phyloP scores from a whole-genome alignment of 2,113 vertebrate genomes.

The Nibea coibor region DNA sequence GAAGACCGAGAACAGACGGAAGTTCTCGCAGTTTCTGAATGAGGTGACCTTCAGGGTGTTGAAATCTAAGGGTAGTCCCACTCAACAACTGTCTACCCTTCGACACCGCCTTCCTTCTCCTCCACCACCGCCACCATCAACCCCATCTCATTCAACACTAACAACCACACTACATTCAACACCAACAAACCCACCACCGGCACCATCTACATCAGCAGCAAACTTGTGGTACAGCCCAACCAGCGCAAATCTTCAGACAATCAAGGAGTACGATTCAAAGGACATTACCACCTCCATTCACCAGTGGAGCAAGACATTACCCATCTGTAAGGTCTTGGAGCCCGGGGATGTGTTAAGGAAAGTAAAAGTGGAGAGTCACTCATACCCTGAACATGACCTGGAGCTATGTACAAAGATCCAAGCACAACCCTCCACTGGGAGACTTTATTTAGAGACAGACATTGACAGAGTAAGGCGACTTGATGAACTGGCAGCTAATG shows the following conservation, averaged over 20 bases:
- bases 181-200: constrained; percentile 19
- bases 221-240: constrained; percentile 62
- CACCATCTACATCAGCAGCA: constrained; percentile 6
- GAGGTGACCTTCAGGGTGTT: constrained; percentile 90
- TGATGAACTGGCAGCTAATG: constrained; percentile 71
- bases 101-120: constrained; percentile 35
- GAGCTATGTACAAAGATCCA: constrained; percentile 70
- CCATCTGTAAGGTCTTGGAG: constrained; percentile 77
- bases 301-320: constrained; percentile 70
- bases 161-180: constrained; percentile 26
- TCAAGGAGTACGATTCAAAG: constrained; percentile 62
- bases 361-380: constrained; percentile 46
- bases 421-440: constrained; percentile 73
- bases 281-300: constrained; percentile 64
- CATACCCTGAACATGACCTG: constrained; percentile 53
- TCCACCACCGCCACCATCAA: constrained; percentile 42
- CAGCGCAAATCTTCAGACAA: constrained; percentile 61
- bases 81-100: constrained; percentile 51
- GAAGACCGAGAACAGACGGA: constrained; percentile 85
- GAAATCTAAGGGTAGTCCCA: constrained; percentile 81
- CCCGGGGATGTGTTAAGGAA: constrained; percentile 67
- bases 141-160: constrained; percentile 8
- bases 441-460: constrained; percentile 82
- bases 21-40: constrained; percentile 94
- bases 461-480: constrained; percentile 84